Evolutionary conservation across 2,113 vertebrate genomes (phyloP).

Genomic region (Coryphaenoides rupestris): DNA sequence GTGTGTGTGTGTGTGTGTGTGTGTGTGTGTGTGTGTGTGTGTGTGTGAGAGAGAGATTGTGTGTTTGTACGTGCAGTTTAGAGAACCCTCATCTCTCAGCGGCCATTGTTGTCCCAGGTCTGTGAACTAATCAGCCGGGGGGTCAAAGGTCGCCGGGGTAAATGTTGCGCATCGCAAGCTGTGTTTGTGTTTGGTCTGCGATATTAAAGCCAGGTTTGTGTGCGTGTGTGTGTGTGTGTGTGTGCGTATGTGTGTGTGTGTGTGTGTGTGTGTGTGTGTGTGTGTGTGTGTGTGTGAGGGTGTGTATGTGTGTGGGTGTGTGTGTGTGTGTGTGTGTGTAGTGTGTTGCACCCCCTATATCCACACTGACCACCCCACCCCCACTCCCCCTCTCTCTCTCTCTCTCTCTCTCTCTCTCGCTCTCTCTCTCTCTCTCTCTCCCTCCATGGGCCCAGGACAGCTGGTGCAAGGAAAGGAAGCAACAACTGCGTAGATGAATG

Average conservation of each 20-base stretch:
- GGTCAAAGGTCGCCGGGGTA: background rate
- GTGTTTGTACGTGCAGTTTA: background rate
- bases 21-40: slow-evolving; percentile 2
- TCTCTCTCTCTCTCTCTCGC: no score
- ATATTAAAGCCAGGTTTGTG: background rate
- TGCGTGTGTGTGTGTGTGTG: slow-evolving; percentile 25
- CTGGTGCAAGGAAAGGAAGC: slow-evolving; percentile 65
- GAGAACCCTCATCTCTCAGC: no score
- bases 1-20: slow-evolving; percentile 2
- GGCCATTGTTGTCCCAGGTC: background rate
- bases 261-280: slow-evolving; percentile 24
- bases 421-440: slow-evolving; percentile 5
- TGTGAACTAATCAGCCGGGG: background rate
- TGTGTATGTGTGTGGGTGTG: slow-evolving; percentile 29
- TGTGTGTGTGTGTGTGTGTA: slow-evolving; percentile 44
- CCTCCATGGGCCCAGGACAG: slow-evolving; percentile 53
- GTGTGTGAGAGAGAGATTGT: no score
- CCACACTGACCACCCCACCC: background rate
- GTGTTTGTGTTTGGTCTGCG: slow-evolving; percentile 1
- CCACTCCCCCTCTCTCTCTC: background rate
- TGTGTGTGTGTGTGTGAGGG: background rate
- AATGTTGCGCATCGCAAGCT: background rate
- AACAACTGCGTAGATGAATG: slow-evolving; percentile 62
- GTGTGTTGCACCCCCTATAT: slow-evolving; percentile 23
- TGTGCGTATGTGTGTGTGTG: slow-evolving; percentile 25